Evolutionary conservation across 1,140 invertebrate genomes (phyloP).

Genomic region (Drosophila littoralis): DNA sequence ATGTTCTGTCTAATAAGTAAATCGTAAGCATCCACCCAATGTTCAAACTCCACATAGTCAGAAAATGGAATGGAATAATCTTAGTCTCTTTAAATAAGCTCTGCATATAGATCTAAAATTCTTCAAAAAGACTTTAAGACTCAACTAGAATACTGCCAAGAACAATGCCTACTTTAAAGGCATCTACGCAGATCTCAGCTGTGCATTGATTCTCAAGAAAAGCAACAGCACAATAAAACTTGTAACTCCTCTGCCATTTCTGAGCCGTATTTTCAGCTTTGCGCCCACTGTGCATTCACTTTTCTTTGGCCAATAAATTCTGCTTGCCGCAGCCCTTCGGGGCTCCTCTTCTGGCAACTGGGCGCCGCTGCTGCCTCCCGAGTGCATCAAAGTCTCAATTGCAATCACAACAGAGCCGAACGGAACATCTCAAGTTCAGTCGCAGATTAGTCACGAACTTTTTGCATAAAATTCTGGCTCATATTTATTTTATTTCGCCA

Average conservation of each 20-base stretch:
- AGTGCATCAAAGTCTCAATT: conserved; percentile 54
- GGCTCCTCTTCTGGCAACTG: conserved; percentile 2
- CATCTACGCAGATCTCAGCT: no score
- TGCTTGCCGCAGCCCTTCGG: not conserved
- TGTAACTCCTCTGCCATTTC: not conserved
- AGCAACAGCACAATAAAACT: no score
- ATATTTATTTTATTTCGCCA: conserved; percentile 39
- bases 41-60: no score
- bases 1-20: no score
- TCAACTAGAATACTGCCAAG: no score
- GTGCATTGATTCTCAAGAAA: no score
- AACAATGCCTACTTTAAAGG: no score
- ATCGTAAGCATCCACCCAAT: no score
- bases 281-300: conserved; percentile 45
- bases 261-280: not conserved
- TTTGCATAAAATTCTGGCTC: conserved; percentile 68
- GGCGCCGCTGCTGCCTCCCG: conserved; percentile 9
- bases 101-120: no score
- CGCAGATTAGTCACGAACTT: conserved; percentile 72
- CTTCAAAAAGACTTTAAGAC: no score
- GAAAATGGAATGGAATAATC: no score
- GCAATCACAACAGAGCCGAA: conserved; percentile 43
- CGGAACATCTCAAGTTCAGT: conserved; percentile 53
- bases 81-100: no score
- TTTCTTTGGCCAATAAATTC: conserved; percentile 44